phyloP scores from a whole-genome alignment of 1,140 invertebrate species.

The Ephestia elutella region DNA sequence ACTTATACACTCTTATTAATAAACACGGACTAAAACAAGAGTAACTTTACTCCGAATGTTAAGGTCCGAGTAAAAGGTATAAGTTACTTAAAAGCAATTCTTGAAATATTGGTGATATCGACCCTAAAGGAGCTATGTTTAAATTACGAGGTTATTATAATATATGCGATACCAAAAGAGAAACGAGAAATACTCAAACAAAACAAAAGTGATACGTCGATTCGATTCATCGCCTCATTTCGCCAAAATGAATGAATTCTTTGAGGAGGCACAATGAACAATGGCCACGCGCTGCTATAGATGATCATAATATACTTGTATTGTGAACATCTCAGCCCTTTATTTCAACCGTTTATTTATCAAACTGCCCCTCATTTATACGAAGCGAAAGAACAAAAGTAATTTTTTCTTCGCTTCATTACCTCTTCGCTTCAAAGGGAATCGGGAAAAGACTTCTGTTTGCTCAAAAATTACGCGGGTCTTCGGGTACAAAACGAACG shows the following conservation, averaged over 20 bases:
- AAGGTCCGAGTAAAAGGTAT: too few relatives aligned
- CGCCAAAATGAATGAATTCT: constrained; percentile 43
- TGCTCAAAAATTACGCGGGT: neutral
- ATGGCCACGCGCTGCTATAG: constrained; percentile 38
- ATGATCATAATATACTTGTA: constrained; percentile 27
- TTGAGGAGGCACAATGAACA: constrained; percentile 50
- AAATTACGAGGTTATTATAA: too few relatives aligned
- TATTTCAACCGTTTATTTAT: constrained; percentile 12
- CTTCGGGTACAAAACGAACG: neutral
- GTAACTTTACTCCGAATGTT: too few relatives aligned
- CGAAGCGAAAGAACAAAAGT: constrained; percentile 1
- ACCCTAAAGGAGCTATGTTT: too few relatives aligned
- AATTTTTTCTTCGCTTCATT: constrained; percentile 2
- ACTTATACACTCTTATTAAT: too few relatives aligned
- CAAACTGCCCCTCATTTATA: constrained; percentile 1
- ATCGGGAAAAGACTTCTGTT: neutral
- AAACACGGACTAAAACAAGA: too few relatives aligned
- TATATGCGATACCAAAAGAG: too few relatives aligned
- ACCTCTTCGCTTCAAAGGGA: neutral
- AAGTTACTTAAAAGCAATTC: too few relatives aligned
- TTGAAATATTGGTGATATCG: too few relatives aligned
- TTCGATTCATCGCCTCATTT: constrained; percentile 20
- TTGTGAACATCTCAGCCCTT: constrained; percentile 19
- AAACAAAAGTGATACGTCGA: constrained; percentile 23
- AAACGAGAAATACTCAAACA: constrained; percentile 17